Conservation (phyloP, 2,797 vertebrate genomes). For the Merluccius polli region DNA sequence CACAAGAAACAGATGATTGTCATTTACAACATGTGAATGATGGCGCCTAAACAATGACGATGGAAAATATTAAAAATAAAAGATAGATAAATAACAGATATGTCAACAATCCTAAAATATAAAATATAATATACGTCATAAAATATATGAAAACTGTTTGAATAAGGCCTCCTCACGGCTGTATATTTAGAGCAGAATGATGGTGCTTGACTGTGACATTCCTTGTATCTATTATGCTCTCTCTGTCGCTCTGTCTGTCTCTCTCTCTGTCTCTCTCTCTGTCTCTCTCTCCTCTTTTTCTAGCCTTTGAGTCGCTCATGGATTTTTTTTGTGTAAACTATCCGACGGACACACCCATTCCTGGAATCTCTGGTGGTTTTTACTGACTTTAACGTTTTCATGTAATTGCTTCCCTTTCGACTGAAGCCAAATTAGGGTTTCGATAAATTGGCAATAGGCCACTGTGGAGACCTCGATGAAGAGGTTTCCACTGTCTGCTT, state of each 20-base stretch:
- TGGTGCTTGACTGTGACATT: slow-evolving; percentile 53
- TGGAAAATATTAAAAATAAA: neutral
- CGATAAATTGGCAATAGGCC: slow-evolving; percentile 51
- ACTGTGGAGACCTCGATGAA: slow-evolving; percentile 41
- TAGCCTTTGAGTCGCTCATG: neutral
- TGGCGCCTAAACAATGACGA: neutral
- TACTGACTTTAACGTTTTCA: slow-evolving; percentile 59
- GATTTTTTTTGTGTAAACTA: slow-evolving; percentile 41
- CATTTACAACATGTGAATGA: neutral
- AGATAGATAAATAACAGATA: neutral
- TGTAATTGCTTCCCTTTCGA: slow-evolving; percentile 63
- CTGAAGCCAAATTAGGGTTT: slow-evolving; percentile 51
- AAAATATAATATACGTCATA: neutral
- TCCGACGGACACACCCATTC: slow-evolving; percentile 67
- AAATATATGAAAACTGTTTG: neutral
- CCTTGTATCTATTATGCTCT: slow-evolving; percentile 21
- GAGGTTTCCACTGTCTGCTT: slow-evolving; percentile 42
- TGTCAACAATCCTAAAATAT: neutral
- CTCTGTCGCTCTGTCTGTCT: slow-evolving; percentile 11
- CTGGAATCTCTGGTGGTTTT: slow-evolving; percentile 68
- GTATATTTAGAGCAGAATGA: slow-evolving; percentile 47
- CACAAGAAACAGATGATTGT: neutral
- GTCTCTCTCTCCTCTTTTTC: neutral
- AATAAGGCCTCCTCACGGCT: slow-evolving; percentile 9
- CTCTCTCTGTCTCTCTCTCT: neutral